A percentile compares a stretch with the other conserved stretches of the same genome.
phyloP scores from a whole-genome alignment of 92 coral and sea anemone species.

The Zoanthus gigantus region DNA sequence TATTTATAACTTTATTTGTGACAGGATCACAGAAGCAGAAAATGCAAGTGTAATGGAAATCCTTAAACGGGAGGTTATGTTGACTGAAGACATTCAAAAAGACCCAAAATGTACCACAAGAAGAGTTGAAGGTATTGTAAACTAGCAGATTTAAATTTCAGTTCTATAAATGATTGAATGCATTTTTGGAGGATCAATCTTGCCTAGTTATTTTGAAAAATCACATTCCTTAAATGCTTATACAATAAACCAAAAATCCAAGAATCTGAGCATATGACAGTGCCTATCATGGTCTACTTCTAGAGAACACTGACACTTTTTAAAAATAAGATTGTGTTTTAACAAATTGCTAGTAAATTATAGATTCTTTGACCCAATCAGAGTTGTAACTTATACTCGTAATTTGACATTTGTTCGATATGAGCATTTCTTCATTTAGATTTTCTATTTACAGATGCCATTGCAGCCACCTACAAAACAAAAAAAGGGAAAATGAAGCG shows the following conservation, averaged over 20 bases:
- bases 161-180: not conserved
- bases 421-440: not conserved
- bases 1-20: not conserved
- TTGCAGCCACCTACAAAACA: conserved; percentile 6
- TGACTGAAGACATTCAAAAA: not conserved
- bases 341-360: not conserved
- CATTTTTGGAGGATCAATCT: not conserved
- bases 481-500: not conserved
- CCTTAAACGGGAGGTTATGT: not conserved
- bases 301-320: not conserved
- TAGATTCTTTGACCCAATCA: not conserved
- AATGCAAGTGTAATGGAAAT: not conserved
- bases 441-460: not conserved
- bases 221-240: not conserved
- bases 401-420: not conserved
- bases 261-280: not conserved
- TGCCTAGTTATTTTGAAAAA: not conserved
- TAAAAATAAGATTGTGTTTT: not conserved
- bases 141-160: not conserved
- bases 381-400: not conserved
- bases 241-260: not conserved
- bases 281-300: not conserved
- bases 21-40: not conserved
- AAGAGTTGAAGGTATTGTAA: not conserved
- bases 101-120: not conserved